These are phyloP conservation scores for Spodoptera frugiperda DNA, from an alignment of 1,140 invertebrate genomes.

Conservation along the genomic window DNA sequence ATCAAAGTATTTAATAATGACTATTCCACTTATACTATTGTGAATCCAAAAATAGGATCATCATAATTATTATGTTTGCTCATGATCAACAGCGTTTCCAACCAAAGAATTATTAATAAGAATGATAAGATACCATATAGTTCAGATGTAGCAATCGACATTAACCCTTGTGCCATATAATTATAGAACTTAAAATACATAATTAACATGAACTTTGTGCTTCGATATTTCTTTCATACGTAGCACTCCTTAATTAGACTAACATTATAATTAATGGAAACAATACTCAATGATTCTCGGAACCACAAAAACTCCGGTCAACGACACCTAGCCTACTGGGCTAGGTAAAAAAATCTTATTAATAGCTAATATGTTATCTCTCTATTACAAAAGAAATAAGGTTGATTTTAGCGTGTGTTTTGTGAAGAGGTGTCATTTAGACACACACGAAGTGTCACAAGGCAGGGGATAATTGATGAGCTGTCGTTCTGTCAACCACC, in stretches of 20 bases:
- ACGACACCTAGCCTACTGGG: constrained; percentile 48
- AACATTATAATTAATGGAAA: constrained; percentile 35
- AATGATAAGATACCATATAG: too few species aligned
- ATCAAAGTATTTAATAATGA: too few species aligned
- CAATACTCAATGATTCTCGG: constrained; percentile 34
- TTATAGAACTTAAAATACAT: neutral
- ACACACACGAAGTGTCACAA: constrained; percentile 56
- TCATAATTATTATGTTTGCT: too few species aligned
- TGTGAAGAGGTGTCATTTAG: constrained; percentile 10
- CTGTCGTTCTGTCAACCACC: constrained; percentile 45
- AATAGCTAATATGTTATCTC: neutral
- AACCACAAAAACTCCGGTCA: constrained; percentile 47
- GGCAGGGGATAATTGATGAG: constrained; percentile 71
- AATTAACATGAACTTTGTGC: constrained; percentile 7
- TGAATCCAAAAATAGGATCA: too few species aligned
- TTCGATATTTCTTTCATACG: neutral
- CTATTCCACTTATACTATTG: too few species aligned
- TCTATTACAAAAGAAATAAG: neutral
- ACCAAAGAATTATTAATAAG: too few species aligned
- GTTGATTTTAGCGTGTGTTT: constrained; percentile 22
- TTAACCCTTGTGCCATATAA: neutral
- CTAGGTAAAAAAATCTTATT: constrained; percentile 52
- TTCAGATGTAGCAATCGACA: neutral
- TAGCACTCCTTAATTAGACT: constrained; percentile 12
- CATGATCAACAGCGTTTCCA: too few species aligned